Base-by-base conservation (phyloP, 1,140 invertebrate genomes). In the Drosophila trapezifrons region DNA sequence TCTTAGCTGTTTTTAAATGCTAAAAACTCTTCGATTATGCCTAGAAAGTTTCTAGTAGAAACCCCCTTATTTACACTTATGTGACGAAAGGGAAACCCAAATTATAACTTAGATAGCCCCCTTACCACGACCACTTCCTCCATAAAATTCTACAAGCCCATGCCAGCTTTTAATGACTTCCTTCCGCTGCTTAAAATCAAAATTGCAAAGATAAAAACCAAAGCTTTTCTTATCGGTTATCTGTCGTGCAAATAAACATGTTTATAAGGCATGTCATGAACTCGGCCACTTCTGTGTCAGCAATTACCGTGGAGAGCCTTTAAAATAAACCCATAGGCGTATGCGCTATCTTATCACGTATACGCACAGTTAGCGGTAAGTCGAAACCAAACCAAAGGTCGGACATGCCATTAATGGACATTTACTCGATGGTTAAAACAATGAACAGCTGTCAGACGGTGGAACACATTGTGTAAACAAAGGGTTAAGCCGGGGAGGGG, bases 311-410 rank as follows among this genome's bases (percentile, higher is more conserved):
- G 51, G 59, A 82, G 60, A 49, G 42, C 58, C 37, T 32, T 63
- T 45, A 62, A 67, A 65, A 69, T 74, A 74, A 74, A 70, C 15
- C 10, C 32, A 17, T 15, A 15, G 27, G 10, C 25, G 46, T 47
- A 46, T 54, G 10, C 22, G 32, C 60, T 76, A 86, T 86, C 82
- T 86, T 63, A 86, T 86, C 78, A 56, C 63, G 66, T 58, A 70
- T 69, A 74, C 64, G 69, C 58, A 38, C 29, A n/a, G 64, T 62
- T n/a, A 22, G 17, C 13, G 29, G 20, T 43, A 7, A 29, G 2
- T 59, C 27, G 29, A 38, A 40, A 54, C 18, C n/a, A 18, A 35
- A 29, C 25, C 45, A 72, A 65, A 73, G 55, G 45, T 67, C 51
- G 51, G 43, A 60, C 72, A 71, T 55, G 51, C 25, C 69, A 62